Evolutionary conservation across 2,797 vertebrate genomes (phyloP), one percentile per base, ranked within the genome.

Genomic region (Sternotherus odoratus): DNA sequence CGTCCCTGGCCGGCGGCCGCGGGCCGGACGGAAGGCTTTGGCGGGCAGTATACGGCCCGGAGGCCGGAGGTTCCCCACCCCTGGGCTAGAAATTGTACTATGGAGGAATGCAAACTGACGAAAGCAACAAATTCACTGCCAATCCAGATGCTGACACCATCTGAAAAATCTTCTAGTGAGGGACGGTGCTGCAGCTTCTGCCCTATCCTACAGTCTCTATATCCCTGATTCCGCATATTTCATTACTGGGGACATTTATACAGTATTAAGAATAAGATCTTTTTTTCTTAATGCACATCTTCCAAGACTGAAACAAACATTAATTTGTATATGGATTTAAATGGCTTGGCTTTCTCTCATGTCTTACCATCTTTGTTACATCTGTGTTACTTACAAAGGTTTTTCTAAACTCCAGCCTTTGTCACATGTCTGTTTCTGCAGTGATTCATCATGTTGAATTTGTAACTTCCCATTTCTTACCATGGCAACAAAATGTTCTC

Each of bases 301-400:
- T 86, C 16, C 46, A 53, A 57, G n/a, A 48, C 11, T 57, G 46
- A 28, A 36, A 49, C 75, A 4, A 2, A 33, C 30, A 57, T 48
- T 48, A 49, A 4, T n/a, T 33, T 21, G 3, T 0, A 1, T 79
- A 63, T 12, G n/a, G 0, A 0, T 0, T 0, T 53, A 89, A 69
- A 5, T 1, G 1, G 56, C 39, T 87, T 63, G 30, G 23, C 83
- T 90, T 80, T 84, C 54, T 79, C 49, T 89, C 16, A 3, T 0
- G 1, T 17, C 0, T 48, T 4, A 24, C 83, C 9, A 1, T 79
- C 36, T 60, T 84, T 2, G 53, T 53, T 48, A 0, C 43, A 26
- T 82, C 30, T 87, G 33, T 60, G 4, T 4, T 49, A 84, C 13
- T 48, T 85, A 39, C 54, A 83, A 87, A 79, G 69, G 53, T 75